These are phyloP conservation scores for Dasysyrphus tricinctus DNA, from an alignment of 2,888 invertebrate genomes.

Conservation along the genomic window DNA sequence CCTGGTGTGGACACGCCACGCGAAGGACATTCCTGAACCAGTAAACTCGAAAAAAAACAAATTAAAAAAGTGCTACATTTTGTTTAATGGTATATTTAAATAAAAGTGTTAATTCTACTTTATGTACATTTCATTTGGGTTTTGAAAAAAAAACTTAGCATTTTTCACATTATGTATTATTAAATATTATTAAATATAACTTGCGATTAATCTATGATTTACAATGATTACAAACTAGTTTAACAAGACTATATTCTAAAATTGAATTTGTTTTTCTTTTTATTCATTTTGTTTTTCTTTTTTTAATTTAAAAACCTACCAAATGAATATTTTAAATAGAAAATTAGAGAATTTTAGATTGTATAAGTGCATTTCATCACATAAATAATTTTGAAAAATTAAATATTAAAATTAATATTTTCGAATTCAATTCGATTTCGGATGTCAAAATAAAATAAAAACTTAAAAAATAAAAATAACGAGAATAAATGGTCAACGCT, in stretches of 20 bases:
- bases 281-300: conserved; percentile 10
- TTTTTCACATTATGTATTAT: conserved; percentile 7
- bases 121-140: conserved; percentile 54
- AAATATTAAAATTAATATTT: conserved; percentile 2
- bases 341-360: conserved; percentile 13
- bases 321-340: conserved; percentile 51
- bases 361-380: conserved; percentile 59
- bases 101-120: conserved; percentile 57
- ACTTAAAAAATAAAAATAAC: conserved; percentile 37
- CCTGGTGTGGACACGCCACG: too few species aligned
- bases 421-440: conserved; percentile 71
- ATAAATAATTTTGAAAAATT: conserved; percentile 37
- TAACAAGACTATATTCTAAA: conserved; percentile 50
- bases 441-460: conserved; percentile 47
- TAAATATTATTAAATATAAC: conserved; percentile 13
- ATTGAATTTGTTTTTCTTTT: background rate
- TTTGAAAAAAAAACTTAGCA: background rate
- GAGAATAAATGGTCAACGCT: conserved; percentile 24
- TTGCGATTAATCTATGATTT: conserved; percentile 51
- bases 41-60: background rate
- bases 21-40: too few species aligned
- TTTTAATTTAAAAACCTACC: conserved; percentile 22
- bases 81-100: conserved; percentile 57
- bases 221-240: conserved; percentile 68
- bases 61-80: background rate